Base-by-base conservation (phyloP, 2,888 invertebrate genomes). In the Ornithoptera priamus region DNA sequence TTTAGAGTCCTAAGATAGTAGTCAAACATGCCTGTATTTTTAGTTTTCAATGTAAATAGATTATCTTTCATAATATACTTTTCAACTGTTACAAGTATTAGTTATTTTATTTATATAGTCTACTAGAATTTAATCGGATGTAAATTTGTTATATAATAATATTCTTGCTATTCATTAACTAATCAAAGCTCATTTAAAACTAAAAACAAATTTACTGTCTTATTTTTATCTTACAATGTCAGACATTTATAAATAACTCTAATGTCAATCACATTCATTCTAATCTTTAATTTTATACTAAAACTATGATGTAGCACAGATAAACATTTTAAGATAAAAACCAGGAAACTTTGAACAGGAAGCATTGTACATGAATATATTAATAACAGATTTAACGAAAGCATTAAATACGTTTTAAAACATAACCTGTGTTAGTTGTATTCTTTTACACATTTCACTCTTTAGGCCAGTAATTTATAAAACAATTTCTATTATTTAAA, bases 181-280 rank as follows among this genome's bases (percentile, higher is more conserved):
- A n/a, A 53, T n/a, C 53, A 53, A 53, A 53, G 53, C 53, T 53
- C 53, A n/a, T 58, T 58, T 22, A 58, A 58, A 58, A 22, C n/a
- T 10, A 3, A 58, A 58, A 58, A 58, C n/a, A 57, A 57, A 57
- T 57, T 57, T 22, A 58, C 57, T n/a, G 7, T 18, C 36, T 30
- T 18, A 60, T 60, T 60, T 60, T 24, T 36, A 30, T 36, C 18
- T 36, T 36, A 18, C 36, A 64, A 20, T 56, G n/a, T 20, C 36
- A 39, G 56, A 64, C 60, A 61, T 53, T 62, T 67, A 71, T 69
- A 75, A 65, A 68, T 76, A 78, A 74, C 71, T 72, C 78, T 83
- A 83, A 78, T 78, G 78, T 79, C 84, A 78, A 83, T 84, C 83
- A 86, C 84, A 85, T 85, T 81, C 77, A 85, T 82, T 80, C 81